Evolutionary conservation across 1,140 invertebrate species (phyloP), one percentile per base, ranked within the genome.

Genomic region (Lethrus apterus): DNA sequence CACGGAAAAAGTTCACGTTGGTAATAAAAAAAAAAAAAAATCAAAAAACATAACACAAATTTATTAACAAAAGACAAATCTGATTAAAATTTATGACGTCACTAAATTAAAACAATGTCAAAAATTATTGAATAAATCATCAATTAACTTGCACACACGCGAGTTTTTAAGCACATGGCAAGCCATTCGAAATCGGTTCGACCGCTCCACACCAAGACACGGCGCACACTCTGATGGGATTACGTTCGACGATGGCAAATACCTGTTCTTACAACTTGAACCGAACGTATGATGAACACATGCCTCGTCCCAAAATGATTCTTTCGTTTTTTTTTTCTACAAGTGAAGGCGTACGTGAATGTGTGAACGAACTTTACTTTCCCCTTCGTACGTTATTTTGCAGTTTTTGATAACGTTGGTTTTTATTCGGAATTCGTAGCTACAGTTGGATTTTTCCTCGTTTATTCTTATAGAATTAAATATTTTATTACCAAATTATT

Each of bases 231-330:
- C 35, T 38, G 35, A 38, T 38, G 24, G 19, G 35, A 19, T 38
- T 38, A 38, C 34, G 15, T 36, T 36, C n/a, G 34, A 20, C 34
- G 35, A 38, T 21, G 35, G 35, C 35, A 18, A 38, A 21, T 38
- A 38, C 35, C 35, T 38, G 35, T 38, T 38, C 24, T 38, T 38
- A 38, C 35, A 38, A 38, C 35, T n/a, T n/a, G n/a, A n/a, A n/a
- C n/a, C n/a, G n/a, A n/a, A n/a, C n/a, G n/a, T n/a, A n/a, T n/a
- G n/a, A n/a, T n/a, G n/a, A n/a, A n/a, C n/a, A n/a, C n/a, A n/a
- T n/a, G n/a, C n/a, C n/a, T n/a, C n/a, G n/a, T n/a, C n/a, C n/a
- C n/a, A n/a, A n/a, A n/a, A n/a, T n/a, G n/a, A n/a, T n/a, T n/a
- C n/a, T n/a, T n/a, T n/a, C n/a, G n/a, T n/a, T n/a, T n/a, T n/a